Base-by-base conservation (phyloP, 1,140 invertebrate genomes). In the Oreohelix idahoensis region DNA sequence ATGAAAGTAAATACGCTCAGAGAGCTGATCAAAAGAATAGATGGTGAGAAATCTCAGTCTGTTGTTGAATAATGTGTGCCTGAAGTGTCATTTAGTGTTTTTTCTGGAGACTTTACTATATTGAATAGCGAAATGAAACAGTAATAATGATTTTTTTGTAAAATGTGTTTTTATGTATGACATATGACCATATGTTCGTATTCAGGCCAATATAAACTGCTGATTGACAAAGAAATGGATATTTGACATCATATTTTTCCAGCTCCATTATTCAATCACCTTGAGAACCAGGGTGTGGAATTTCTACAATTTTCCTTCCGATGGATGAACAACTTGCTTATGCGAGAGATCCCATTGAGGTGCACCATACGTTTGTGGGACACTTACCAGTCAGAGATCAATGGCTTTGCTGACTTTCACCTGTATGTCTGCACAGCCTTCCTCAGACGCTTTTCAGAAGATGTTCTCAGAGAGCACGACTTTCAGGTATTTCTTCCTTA, bases 291-390 rank as follows among this genome's bases (percentile, higher is more conserved):
- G 91, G 96, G 96, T 81, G 97, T 99, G 42, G 98, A 99, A 94
- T 99, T 99, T 94, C 94, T 99, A 38, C 98, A 99, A 94, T 99
- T 99, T 93, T 98, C 98, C 10, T 99, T 99, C 93, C 95, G 99
- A n/a, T 99, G 99, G 99, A 99, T 99, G 97, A 99, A 99, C 93
- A 99, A 99, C 94, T 94, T 99, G 76, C 93, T 99, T 84, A 99
- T 99, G 88, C 94, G 99, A 84, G 99, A 99, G 94, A 95, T 99
- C 70, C 99, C 99, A 10, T 94, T 99, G 29, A 94, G 97, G 71
- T 99, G 98, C 93, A 98, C 97, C n/a, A 99, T 99, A 86, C 94
- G 99, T 53, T 93, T 99, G 17, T 99, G 98, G 98, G 99, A 99
- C 93, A 99, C 98, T n/a, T 99, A 99, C 94, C 94, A 94, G 94